These are phyloP conservation scores for Alaudala cheleensis DNA, from an alignment of 2,113 vertebrate species.

Conservation along the genomic window DNA sequence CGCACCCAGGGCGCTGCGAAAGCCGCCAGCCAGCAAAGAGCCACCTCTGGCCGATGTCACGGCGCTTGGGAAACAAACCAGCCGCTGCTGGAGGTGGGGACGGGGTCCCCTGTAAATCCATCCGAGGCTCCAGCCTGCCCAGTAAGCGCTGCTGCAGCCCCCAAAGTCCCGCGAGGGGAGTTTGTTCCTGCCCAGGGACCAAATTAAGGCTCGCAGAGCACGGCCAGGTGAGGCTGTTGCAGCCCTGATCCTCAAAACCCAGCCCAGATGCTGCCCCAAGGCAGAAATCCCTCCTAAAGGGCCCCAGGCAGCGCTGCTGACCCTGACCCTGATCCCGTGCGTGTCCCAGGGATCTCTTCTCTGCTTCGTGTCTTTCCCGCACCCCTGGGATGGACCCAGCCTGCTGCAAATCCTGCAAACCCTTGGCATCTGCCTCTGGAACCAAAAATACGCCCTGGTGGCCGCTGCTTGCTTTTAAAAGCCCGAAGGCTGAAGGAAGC, in stretches of 20 bases:
- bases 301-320: neutral
- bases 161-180: rapidly evolving
- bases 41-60: neutral
- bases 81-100: neutral
- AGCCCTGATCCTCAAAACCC: rapidly evolving
- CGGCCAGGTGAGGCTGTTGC: neutral
- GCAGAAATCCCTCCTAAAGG: neutral
- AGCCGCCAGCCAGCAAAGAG: neutral
- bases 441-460: neutral
- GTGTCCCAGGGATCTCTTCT: neutral
- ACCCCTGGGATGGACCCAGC: neutral
- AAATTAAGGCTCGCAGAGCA: rapidly evolving
- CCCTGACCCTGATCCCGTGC: neutral
- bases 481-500: neutral
- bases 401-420: neutral
- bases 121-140: neutral
- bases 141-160: too few relatives aligned
- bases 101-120: neutral
- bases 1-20: slow-evolving; percentile 29
- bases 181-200: rapidly evolving
- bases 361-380: neutral
- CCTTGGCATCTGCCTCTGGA: rapidly evolving
- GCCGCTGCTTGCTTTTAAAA: neutral
- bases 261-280: neutral
- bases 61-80: neutral